phyloP scores from a whole-genome alignment of 2,113 vertebrate genomes.

The Cephalophus harveyi region DNA sequence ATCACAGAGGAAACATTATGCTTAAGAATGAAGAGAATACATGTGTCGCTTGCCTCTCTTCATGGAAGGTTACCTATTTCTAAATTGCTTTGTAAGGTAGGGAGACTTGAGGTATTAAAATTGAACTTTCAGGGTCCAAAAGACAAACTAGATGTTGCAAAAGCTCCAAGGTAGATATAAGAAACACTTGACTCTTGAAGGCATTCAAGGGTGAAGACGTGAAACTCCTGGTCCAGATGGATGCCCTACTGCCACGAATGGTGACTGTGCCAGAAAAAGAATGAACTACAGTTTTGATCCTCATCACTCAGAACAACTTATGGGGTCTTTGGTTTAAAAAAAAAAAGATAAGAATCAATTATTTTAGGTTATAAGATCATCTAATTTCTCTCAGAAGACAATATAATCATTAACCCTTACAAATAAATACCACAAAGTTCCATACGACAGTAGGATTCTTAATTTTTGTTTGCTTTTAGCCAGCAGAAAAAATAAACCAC shows the following conservation, averaged over 20 bases:
- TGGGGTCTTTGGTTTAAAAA: background rate
- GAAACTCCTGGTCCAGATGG: background rate
- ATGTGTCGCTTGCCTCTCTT: background rate
- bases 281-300: background rate
- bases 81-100: background rate
- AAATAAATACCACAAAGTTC: conserved; percentile 3
- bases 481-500: background rate
- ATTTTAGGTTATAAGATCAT: background rate
- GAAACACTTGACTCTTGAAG: background rate
- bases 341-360: background rate
- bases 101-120: background rate
- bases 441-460: background rate
- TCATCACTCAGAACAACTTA: background rate
- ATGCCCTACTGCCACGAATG: background rate
- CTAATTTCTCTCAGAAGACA: conserved; percentile 16
- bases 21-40: background rate
- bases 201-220: background rate
- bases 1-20: background rate
- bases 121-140: background rate
- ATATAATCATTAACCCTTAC: background rate
- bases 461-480: background rate
- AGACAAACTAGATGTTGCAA: conserved; percentile 6
- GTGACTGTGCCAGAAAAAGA: conserved; percentile 18
- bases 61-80: background rate
- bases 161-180: background rate